Evolutionary conservation across 30 jellyfish, hydroid and myxozoan species (phyloP).

Genomic region (Cassiopea xamachana): DNA sequence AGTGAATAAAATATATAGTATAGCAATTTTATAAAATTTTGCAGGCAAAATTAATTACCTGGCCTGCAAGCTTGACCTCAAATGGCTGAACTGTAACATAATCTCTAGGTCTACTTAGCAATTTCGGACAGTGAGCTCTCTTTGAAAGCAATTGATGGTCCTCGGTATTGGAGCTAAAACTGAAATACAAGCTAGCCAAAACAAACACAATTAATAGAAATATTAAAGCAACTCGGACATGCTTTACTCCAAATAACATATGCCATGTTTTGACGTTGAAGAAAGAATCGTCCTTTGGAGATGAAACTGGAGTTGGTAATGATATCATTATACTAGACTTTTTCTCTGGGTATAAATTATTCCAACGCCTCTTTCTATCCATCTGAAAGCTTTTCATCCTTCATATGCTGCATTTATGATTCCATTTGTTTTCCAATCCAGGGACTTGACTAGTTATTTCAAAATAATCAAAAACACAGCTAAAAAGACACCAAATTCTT

Average conservation of each 20-base stretch:
- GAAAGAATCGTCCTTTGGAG: slow-evolving; percentile 7
- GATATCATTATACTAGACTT: slow-evolving; percentile 61
- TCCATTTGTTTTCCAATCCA: background rate
- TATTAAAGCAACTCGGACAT: slow-evolving; percentile 56
- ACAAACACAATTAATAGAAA: slow-evolving; percentile 15
- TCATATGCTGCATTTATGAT: background rate
- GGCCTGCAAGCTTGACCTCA: slow-evolving; percentile 2
- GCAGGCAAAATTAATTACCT: slow-evolving; percentile 5
- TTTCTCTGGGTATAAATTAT: slow-evolving; percentile 35
- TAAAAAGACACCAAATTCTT: background rate
- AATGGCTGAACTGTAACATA: slow-evolving; percentile 33
- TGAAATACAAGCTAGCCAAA: slow-evolving; percentile 37
- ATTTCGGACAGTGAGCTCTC: slow-evolving; percentile 39
- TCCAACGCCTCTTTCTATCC: slow-evolving; percentile 68
- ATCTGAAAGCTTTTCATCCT: slow-evolving; percentile 12
- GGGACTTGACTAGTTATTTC: background rate
- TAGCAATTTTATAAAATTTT: no score
- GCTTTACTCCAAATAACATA: slow-evolving; percentile 37
- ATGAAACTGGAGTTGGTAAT: slow-evolving; percentile 18
- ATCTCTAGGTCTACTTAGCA: slow-evolving; percentile 55
- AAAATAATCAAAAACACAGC: background rate
- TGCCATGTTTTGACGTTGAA: slow-evolving; percentile 23
- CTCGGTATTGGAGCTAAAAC: slow-evolving; percentile 21
- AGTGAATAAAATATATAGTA: no score
- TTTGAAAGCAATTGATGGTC: background rate